Evolutionary conservation across 2,888 invertebrate genomes (phyloP).

Genomic region (Spodoptera picta): DNA sequence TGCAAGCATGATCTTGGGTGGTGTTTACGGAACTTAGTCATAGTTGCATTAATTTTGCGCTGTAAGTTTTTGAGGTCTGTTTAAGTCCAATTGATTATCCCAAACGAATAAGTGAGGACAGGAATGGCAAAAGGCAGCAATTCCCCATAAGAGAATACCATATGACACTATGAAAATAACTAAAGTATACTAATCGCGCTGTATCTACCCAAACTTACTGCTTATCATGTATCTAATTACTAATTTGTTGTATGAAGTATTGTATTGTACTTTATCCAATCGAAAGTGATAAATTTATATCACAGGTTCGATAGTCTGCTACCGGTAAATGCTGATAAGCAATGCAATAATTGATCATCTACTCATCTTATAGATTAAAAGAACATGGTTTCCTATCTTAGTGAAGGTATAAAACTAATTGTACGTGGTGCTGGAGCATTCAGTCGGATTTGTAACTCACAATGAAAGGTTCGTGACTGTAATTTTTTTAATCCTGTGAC

Average conservation of each 20-base stretch:
- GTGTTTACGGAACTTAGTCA: too few relatives aligned
- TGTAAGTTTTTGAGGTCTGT: too few relatives aligned
- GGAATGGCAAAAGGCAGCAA: too few relatives aligned
- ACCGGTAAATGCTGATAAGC: constrained; percentile 25
- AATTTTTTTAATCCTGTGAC: constrained; percentile 1
- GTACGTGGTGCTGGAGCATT: constrained; percentile 11
- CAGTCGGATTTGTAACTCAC: constrained; percentile 41
- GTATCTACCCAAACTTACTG: too few relatives aligned
- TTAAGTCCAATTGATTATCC: too few relatives aligned
- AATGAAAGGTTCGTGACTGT: constrained; percentile 54
- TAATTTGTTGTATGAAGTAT: constrained; percentile 11
- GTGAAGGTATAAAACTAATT: constrained; percentile 49
- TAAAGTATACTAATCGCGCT: too few relatives aligned
- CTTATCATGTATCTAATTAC: not conserved
- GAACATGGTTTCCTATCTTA: constrained; percentile 52
- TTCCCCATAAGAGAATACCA: too few relatives aligned
- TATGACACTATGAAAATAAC: too few relatives aligned
- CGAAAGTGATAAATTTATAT: constrained; percentile 35
- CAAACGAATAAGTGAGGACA: too few relatives aligned
- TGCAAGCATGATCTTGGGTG: too few relatives aligned
- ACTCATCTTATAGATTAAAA: constrained; percentile 42
- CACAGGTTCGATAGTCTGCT: constrained; percentile 28
- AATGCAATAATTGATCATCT: constrained; percentile 39
- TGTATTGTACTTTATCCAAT: constrained; percentile 29
- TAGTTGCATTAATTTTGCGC: too few relatives aligned